These are phyloP conservation scores for Mylabris sibirica DNA, from an alignment of 2,888 invertebrate genomes.

Conservation along the genomic window DNA sequence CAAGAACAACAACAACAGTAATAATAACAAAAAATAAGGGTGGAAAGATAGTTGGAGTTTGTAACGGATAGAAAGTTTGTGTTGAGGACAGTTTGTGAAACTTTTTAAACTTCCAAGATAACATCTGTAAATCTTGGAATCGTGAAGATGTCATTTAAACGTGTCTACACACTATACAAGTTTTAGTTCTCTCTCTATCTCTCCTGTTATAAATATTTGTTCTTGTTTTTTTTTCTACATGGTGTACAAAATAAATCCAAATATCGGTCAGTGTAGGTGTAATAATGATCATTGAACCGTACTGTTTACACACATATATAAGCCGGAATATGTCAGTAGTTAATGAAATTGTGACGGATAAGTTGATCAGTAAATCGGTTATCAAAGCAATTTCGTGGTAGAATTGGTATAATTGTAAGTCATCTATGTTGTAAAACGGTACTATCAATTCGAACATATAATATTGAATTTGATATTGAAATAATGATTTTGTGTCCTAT, in stretches of 20 bases:
- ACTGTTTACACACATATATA: neutral
- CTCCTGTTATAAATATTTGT: neutral
- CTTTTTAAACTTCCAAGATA: constrained; percentile 12
- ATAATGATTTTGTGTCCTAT: neutral
- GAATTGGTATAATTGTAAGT: constrained; percentile 17
- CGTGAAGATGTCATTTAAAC: constrained; percentile 15
- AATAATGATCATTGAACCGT: neutral
- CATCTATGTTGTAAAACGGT: neutral
- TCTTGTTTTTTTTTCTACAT: neutral
- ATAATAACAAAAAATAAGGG: no score
- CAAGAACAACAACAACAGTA: neutral
- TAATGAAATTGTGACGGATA: constrained; percentile 17
- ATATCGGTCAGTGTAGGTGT: constrained; percentile 3
- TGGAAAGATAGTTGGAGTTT: constrained; percentile 2
- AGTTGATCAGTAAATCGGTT: constrained; percentile 11
- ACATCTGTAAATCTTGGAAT: constrained; percentile 15
- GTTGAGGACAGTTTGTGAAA: constrained; percentile 9
- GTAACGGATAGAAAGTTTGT: neutral
- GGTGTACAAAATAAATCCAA: neutral
- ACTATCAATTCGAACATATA: neutral
- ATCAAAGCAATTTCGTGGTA: constrained; percentile 16
- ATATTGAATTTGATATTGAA: neutral
- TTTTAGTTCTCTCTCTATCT: neutral
- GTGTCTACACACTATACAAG: constrained; percentile 10
- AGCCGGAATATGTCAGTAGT: neutral